Evolutionary conservation across 30 jellyfish, hydroid and myxozoan genomes (phyloP), one percentile per base, ranked within the genome.

Genomic region (Aurelia sp.): DNA sequence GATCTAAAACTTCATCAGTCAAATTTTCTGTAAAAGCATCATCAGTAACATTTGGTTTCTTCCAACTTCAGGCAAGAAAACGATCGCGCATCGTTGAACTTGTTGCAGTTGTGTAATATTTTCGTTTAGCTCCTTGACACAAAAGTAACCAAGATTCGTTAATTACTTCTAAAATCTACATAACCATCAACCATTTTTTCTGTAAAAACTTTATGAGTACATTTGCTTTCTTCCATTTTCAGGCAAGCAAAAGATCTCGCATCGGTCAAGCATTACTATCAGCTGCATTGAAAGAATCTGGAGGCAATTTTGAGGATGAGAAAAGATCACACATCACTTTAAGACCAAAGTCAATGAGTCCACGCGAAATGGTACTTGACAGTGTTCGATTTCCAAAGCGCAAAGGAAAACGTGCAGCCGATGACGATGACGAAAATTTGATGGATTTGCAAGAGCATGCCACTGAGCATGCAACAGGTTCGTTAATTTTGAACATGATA

Each of bases 321-420:
- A 81, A 81, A 53, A 47, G 91, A 67, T 67, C 84, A 67, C 68
- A 70, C 12, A 57, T 81, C 31, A 30, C 55, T 55, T 47, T 81
- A 73, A 67, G 78, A 78, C 84, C 68, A 5, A 81, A 81, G 48
- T 73, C 91, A 16, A 48, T 81, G 72, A 81, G 71, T 27, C 91
- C 91, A 22, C 40, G 70, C 0, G 80, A 52, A 67, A 81, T 81
- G 91, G 91, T 81, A 1, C 78, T 81, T 0, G 85, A 81, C 40
- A 81, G 91, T 59, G 84, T 81, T n/a, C 40, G 91, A 31, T 52
- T 67, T 58, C 91, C 91, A 24, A 81, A 81, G 52, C 84, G 71
- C n/a, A 73, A 73, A 27, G 91, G 91, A n/a, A 81, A 55, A 65
- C 53, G 91, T 13, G 67, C 30, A 8, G 19, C 71, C 4, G 67